These are phyloP conservation scores for Platysteira castanea DNA, from an alignment of 2,113 vertebrate genomes.

Conservation along the genomic window DNA sequence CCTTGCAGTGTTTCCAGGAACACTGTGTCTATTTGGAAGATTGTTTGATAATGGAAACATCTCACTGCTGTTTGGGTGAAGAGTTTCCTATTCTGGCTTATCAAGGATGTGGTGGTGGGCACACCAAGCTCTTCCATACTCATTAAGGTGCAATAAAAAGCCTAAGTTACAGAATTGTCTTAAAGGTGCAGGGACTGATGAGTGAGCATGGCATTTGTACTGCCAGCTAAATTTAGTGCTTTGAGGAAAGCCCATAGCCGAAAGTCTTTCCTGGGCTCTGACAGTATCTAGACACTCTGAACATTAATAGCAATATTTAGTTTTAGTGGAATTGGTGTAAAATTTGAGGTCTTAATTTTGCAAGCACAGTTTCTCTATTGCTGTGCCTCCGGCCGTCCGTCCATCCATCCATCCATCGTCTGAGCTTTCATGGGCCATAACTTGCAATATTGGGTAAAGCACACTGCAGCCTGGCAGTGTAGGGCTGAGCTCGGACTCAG, in stretches of 20 bases:
- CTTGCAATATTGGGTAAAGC: neutral
- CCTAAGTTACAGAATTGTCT: neutral
- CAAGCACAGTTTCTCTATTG: neutral
- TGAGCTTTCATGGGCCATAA: neutral
- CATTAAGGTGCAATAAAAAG: neutral
- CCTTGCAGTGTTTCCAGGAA: neutral
- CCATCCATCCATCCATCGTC: neutral
- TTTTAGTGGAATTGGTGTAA: neutral
- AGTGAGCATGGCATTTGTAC: neutral
- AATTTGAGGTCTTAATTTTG: neutral
- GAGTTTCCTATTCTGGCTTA: neutral
- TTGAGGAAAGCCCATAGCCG: neutral
- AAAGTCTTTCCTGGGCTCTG: neutral
- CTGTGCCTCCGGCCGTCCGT: neutral
- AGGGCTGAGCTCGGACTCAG: neutral
- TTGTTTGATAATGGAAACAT: neutral
- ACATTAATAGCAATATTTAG: neutral
- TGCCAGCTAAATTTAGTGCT: neutral
- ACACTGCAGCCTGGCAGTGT: neutral
- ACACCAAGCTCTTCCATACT: neutral
- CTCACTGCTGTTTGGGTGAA: neutral
- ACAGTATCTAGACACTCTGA: neutral
- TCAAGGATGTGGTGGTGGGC: neutral
- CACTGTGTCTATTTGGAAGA: neutral
- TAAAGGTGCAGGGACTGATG: neutral